These are phyloP conservation scores for Acleris cristana DNA, from an alignment of 2,888 invertebrate species.

Conservation along the genomic window DNA sequence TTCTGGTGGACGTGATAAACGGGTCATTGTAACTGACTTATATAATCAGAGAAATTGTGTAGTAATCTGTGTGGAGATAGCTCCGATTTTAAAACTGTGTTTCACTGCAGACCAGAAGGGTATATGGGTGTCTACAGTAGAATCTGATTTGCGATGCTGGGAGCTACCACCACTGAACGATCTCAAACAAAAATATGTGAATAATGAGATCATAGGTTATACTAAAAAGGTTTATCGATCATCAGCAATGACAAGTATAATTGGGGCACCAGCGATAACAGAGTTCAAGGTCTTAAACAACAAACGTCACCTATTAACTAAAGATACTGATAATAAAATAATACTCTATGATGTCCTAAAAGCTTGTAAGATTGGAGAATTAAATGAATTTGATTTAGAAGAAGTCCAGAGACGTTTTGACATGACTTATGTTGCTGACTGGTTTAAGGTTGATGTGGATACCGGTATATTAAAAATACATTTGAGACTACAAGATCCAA, in stretches of 20 bases:
- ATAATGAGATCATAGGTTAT: background rate
- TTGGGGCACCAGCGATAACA: background rate
- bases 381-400: background rate
- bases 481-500: background rate
- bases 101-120: slow-evolving; percentile 46
- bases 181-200: background rate
- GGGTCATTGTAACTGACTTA: background rate
- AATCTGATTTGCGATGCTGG: slow-evolving; percentile 76
- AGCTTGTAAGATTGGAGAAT: background rate
- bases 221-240: background rate
- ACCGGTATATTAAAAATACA: background rate
- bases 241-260: background rate
- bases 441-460: background rate
- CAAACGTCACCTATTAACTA: background rate
- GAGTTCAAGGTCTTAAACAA: background rate
- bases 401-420: background rate
- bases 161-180: slow-evolving; percentile 45
- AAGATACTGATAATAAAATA: background rate
- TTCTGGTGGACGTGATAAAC: slow-evolving; percentile 93
- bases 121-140: slow-evolving; percentile 71
- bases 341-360: background rate
- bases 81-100: slow-evolving; percentile 71
- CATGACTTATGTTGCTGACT: background rate
- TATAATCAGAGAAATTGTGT: background rate
- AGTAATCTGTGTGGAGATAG: background rate